phyloP scores from a whole-genome alignment of 2,113 vertebrate genomes.

The Chauna torquata region DNA sequence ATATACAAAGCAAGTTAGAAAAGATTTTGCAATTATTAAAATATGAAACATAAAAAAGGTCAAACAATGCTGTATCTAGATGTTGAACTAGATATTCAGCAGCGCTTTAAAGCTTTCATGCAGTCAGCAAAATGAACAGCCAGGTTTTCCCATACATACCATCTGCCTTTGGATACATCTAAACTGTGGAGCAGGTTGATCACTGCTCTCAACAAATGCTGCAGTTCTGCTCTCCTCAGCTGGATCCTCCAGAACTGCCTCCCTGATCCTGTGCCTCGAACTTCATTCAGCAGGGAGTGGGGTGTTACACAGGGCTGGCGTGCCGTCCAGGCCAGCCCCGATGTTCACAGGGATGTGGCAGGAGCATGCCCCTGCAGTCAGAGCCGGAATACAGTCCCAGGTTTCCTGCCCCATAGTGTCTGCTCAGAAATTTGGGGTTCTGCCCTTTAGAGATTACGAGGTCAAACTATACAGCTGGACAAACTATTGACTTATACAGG shows the following conservation, averaged over 20 bases:
- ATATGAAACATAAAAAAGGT: background rate
- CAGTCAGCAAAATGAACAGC: background rate
- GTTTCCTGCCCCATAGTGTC: background rate
- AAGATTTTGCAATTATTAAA: background rate
- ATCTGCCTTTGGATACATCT: background rate
- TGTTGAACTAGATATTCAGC: background rate
- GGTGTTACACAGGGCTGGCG: too few relatives aligned
- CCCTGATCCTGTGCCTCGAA: background rate
- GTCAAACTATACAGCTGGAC: background rate
- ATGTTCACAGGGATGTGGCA: rapidly evolving
- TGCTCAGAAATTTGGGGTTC: background rate
- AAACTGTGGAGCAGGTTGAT: background rate
- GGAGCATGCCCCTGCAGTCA: rapidly evolving
- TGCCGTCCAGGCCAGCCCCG: background rate
- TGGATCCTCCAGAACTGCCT: background rate
- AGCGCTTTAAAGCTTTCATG: background rate
- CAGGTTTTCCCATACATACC: background rate
- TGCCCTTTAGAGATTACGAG: background rate
- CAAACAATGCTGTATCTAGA: background rate
- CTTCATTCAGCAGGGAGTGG: too few relatives aligned
- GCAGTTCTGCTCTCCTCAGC: background rate
- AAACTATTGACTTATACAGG: too few relatives aligned
- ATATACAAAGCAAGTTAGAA: background rate
- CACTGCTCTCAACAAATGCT: background rate
- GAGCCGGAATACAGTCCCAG: background rate